These are phyloP conservation scores for Parthenolecanium corni DNA, from an alignment of 2,888 invertebrate species.

Conservation along the genomic window DNA sequence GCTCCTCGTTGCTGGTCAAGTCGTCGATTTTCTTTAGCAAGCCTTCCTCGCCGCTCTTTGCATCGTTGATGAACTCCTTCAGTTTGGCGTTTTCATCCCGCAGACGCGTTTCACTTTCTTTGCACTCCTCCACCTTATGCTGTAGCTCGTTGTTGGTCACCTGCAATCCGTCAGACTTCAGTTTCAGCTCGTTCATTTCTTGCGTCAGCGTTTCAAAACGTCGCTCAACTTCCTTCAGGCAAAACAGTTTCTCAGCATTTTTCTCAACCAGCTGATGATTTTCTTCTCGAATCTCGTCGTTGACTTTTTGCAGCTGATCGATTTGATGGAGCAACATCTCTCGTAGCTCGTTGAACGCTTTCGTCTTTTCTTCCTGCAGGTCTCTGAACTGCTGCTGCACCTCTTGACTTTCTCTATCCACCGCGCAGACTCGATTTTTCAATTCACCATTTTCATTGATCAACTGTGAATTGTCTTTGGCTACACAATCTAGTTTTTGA, in stretches of 20 bases:
- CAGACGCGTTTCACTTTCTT: conserved; percentile 32
- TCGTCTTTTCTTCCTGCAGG: neutral
- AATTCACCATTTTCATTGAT: too few relatives aligned
- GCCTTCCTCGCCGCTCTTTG: neutral
- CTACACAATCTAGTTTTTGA: too few relatives aligned
- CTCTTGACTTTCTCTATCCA: too few relatives aligned
- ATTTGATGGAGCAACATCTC: conserved; percentile 9
- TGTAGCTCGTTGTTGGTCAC: conserved; percentile 38
- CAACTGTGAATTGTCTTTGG: too few relatives aligned
- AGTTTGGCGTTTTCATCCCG: conserved; percentile 1
- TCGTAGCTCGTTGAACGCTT: neutral
- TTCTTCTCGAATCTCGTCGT: conserved; percentile 6
- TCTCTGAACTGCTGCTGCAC: neutral
- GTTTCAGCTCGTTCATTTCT: conserved; percentile 1
- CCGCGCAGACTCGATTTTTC: too few relatives aligned
- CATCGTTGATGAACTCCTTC: neutral
- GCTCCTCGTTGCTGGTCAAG: neutral
- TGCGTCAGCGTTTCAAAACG: neutral
- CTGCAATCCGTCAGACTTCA: conserved; percentile 37
- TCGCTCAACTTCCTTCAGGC: conserved; percentile 11
- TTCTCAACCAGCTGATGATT: conserved; percentile 5
- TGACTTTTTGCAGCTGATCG: neutral
- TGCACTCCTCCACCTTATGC: conserved; percentile 39
- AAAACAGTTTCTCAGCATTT: conserved; percentile 5
- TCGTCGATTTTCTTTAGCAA: neutral